Evolutionary conservation across 2,797 vertebrate species (phyloP).

Genomic region (Spinibarbus caldwelli): DNA sequence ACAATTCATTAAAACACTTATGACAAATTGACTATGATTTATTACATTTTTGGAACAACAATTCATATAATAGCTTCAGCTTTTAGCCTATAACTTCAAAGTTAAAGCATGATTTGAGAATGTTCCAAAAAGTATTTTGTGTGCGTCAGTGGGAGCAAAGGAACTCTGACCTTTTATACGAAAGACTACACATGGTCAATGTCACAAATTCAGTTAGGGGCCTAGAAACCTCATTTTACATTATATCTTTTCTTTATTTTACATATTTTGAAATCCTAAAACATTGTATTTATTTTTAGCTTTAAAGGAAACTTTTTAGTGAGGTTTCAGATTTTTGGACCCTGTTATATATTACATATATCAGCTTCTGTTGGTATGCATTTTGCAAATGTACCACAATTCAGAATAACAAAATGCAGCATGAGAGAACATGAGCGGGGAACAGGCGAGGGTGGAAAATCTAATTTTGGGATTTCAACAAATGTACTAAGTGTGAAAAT

Average conservation of each 20-base stretch:
- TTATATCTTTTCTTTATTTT: neutral
- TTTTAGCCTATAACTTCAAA: neutral
- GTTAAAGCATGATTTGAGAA: neutral
- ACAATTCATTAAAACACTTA: too few relatives aligned
- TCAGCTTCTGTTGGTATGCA: neutral
- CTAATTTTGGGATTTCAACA: neutral
- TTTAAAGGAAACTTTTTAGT: neutral
- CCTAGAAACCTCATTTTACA: neutral
- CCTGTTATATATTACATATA: too few relatives aligned
- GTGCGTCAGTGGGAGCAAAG: neutral
- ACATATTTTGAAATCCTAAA: neutral
- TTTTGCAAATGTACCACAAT: neutral
- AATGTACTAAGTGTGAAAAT: conserved; percentile 21
- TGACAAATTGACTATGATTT: too few relatives aligned
- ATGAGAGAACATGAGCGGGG: neutral
- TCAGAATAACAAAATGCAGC: neutral
- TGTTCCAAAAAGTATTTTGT: neutral
- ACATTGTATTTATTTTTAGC: neutral
- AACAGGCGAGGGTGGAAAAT: neutral
- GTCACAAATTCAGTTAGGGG: neutral
- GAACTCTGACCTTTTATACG: neutral
- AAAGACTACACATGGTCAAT: neutral
- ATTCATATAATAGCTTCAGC: neutral
- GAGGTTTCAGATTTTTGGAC: too few relatives aligned
- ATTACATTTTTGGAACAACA: neutral